phyloP scores from a whole-genome alignment of 2,113 vertebrate species.

The Calonectris borealis region DNA sequence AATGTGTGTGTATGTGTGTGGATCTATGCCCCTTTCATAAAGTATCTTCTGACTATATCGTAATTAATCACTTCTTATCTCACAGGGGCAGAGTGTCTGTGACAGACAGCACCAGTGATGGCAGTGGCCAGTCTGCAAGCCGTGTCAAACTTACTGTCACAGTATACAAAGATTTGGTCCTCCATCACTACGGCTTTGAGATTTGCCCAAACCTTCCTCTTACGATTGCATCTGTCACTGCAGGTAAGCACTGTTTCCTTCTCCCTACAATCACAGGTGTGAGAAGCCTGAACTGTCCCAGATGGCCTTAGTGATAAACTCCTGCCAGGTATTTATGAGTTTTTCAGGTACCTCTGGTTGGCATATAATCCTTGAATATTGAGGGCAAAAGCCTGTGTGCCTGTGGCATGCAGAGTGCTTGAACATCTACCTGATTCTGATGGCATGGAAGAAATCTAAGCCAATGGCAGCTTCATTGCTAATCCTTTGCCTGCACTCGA shows the following conservation, averaged over 20 bases:
- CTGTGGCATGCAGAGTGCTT: background rate
- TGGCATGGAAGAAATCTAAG: background rate
- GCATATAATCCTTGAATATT: background rate
- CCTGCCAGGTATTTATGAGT: background rate
- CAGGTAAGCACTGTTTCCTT: conserved; percentile 74
- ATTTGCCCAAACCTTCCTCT: conserved; percentile 85
- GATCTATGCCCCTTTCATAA: rapidly evolving
- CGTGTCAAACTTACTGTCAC: conserved; percentile 83
- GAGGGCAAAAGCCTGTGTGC: background rate
- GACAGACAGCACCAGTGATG: conserved; percentile 74
- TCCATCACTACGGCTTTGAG: conserved; percentile 89
- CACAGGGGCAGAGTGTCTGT: conserved; percentile 79
- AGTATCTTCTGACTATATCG: rapidly evolving
- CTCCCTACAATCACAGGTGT: rapidly evolving
- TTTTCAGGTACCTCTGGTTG: background rate
- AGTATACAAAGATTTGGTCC: conserved; percentile 84
- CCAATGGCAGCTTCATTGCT: rapidly evolving
- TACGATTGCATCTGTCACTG: conserved; percentile 85
- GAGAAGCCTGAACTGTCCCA: background rate
- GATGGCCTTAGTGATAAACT: background rate
- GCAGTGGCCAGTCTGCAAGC: conserved; percentile 71
- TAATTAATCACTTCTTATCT: background rate
- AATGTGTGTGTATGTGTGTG: background rate
- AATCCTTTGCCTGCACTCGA: rapidly evolving
- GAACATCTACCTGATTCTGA: background rate